A percentile compares a stretch with the other conserved stretches of the same genome.
Evolutionary conservation across 2,888 invertebrate species (phyloP).

Genomic region (Troilus luridus): DNA sequence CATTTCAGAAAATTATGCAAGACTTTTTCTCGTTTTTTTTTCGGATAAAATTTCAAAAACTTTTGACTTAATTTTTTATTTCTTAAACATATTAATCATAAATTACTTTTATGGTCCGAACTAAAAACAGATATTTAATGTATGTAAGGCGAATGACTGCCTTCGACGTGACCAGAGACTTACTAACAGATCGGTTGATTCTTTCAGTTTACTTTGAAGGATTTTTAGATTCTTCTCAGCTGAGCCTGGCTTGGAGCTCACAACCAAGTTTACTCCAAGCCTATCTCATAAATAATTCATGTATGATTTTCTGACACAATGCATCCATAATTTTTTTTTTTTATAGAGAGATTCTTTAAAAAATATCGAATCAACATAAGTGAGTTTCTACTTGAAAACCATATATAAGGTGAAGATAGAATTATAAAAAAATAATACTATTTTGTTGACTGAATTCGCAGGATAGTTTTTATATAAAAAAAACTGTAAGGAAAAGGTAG

Average conservation of each 20-base stretch:
- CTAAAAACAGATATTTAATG: too few relatives aligned
- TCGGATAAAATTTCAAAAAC: too few relatives aligned
- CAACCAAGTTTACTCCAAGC: neutral
- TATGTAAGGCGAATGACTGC: neutral
- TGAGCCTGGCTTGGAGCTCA: neutral
- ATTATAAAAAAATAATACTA: too few relatives aligned
- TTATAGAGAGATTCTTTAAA: neutral
- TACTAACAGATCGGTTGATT: neutral
- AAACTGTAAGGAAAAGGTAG: too few relatives aligned
- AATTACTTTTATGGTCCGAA: too few relatives aligned
- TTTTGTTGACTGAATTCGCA: too few relatives aligned
- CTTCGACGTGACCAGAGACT: neutral
- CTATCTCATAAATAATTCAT: constrained; percentile 14
- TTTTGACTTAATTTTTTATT: too few relatives aligned
- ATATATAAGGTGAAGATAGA: too few relatives aligned
- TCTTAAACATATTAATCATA: too few relatives aligned
- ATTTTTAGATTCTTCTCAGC: constrained; percentile 20
- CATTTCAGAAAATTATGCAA: too few relatives aligned
- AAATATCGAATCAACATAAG: neutral
- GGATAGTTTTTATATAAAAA: too few relatives aligned
- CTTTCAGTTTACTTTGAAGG: neutral
- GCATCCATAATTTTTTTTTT: neutral
- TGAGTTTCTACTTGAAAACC: neutral
- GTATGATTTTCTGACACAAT: neutral
- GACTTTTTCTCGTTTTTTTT: too few relatives aligned